Evolutionary conservation across 1,140 invertebrate species (phyloP), one percentile per base, ranked within the genome.

Genomic region (Harpegnathos saltator): DNA sequence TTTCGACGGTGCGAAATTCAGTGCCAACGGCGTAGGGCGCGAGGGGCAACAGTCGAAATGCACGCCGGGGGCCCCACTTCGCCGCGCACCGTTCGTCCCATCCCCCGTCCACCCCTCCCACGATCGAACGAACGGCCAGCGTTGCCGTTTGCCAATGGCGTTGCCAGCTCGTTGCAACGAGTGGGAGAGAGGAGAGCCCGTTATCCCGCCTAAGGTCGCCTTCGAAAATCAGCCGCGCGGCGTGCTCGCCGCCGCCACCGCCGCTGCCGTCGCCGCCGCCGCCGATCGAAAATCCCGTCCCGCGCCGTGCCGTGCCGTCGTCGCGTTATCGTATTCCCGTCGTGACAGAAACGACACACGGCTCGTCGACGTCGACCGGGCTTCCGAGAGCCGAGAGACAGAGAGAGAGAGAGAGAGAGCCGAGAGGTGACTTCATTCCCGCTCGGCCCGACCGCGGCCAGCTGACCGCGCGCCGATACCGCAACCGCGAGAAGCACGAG

Each of bases 1-100:
- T 68, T 83, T 80, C 68, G 82, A 63, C 84, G 84, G 86, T 90
- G 89, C 89, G 85, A 86, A 90, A 85, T 89, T 89, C 89, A 85
- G 77, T 77, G 52, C 66, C 89, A 90, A 78, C 75, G 88, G 85
- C 88, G 89, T 89, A 89, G 72, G 56, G 54, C 38, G 58, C 52
- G 33, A 62, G 86, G 85, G 86, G 81, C 69, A 58, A 87, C 69
- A 58, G 65, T 17, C 65, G 22, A 50, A 68, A 15, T 9, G 48
- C 50, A 59, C 56, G 26, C 44, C 63, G 56, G 29, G 44, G 22
- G 56, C 63, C 72, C 85, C 72, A 82, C 83, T 85, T 69, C 33
- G n/a, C 48, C 17, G 56, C 63, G 66, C 72, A 48, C 48, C 15
- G 50, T 72, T 44, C 38, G 38, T 44, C 38, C 69, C 74, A 44